These are phyloP conservation scores for Macrophya annulata DNA, from an alignment of 2,888 invertebrate species.

Conservation along the genomic window DNA sequence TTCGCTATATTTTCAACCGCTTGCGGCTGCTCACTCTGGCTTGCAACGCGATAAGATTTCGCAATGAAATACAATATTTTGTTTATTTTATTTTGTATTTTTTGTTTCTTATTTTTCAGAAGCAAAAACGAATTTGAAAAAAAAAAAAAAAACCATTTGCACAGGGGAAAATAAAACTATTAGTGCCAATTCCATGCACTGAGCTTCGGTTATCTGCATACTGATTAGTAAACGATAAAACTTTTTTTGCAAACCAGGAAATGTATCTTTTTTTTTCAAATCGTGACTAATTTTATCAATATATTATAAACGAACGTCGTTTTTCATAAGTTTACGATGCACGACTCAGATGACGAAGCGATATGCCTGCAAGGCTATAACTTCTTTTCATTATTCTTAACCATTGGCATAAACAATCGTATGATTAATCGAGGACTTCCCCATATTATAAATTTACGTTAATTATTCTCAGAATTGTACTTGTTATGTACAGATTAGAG, in stretches of 20 bases:
- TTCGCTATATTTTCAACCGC: constrained; percentile 21
- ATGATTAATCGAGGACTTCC: constrained; percentile 8
- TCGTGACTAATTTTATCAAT: neutral
- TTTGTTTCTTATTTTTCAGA: neutral
- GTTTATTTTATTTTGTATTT: neutral
- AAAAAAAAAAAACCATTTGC: neutral
- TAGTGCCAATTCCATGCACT: too few species aligned
- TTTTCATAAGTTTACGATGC: neutral
- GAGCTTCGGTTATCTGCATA: too few species aligned
- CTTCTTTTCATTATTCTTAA: neutral
- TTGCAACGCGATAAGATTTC: constrained; percentile 10
- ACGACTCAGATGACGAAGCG: neutral
- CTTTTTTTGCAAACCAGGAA: neutral
- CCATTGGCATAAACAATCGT: neutral
- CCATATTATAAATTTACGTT: neutral
- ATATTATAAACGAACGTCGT: neutral
- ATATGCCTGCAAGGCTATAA: neutral
- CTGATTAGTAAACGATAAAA: neutral
- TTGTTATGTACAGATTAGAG: constrained; percentile 11
- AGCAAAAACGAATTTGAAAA: neutral
- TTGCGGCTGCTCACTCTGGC: constrained; percentile 21
- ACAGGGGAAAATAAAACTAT: too few species aligned
- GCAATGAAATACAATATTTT: constrained; percentile 33
- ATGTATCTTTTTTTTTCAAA: neutral
- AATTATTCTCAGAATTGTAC: neutral